These are phyloP conservation scores for Phoenicopterus ruber DNA, from an alignment of 2,113 vertebrate genomes.

Conservation along the genomic window DNA sequence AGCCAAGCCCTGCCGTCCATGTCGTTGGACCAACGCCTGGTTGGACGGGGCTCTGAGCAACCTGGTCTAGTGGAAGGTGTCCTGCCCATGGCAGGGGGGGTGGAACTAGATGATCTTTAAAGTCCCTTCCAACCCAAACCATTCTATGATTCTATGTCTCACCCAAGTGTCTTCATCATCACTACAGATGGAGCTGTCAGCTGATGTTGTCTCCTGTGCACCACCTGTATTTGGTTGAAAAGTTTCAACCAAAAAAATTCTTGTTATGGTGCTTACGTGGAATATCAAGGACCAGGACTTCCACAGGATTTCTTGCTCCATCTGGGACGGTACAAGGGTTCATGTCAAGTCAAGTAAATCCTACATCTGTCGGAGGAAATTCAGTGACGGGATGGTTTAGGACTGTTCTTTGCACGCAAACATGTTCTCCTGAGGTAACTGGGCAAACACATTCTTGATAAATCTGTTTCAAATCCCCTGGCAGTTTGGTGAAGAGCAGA, in stretches of 20 bases:
- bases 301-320: not conserved
- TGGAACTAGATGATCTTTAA: too few species aligned
- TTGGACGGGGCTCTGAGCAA: too few species aligned
- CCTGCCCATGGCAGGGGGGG: too few species aligned
- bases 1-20: not conserved
- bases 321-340: not conserved
- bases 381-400: not conserved
- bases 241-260: not conserved
- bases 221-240: not conserved
- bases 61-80: too few species aligned
- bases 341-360: not conserved
- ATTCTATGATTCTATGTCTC: not conserved
- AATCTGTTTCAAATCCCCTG: not conserved
- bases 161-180: rapidly evolving
- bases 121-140: too few species aligned
- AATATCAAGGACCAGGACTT: not conserved
- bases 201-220: not conserved
- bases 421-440: not conserved
- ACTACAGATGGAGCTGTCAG: not conserved
- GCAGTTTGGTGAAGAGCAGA: not conserved
- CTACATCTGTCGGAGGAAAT: not conserved
- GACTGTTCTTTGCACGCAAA: not conserved
- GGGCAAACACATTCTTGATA: not conserved
- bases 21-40: too few species aligned
- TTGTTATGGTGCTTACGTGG: rapidly evolving